Evolutionary conservation across 2,888 invertebrate species (phyloP), one percentile per base, ranked within the genome.

Genomic region (Pteria penguin): DNA sequence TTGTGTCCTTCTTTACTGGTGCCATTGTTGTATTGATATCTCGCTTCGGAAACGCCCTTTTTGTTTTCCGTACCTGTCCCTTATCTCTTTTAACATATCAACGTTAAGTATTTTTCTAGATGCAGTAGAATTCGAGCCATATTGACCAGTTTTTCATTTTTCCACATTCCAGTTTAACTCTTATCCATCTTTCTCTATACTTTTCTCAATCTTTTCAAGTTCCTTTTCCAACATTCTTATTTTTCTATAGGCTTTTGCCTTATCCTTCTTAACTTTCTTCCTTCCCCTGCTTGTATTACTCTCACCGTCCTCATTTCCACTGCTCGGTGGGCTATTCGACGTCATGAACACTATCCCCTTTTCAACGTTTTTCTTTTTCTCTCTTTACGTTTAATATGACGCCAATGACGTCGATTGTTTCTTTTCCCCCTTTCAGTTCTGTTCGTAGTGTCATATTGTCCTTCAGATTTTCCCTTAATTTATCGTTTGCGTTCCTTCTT

Each of bases 1-100:
- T 63, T 0, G 78, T 80, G 27, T 81, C 67, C 29, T 73, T 79
- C 33, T 75, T 82, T 26, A 82, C 82, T 8, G 82, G 68, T 2
- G 72, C 33, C 24, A 79, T 58, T 58, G 75, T 66, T 22, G 76
- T 77, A 31, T 76, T 74, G 29, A 76, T 72, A 68, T 82, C 84
- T 31, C 67, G 61, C 54, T 79, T 70, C 4, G 72, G 32, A 63
- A 76, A 3, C 18, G n/a, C 22, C 22, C n/a, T n/a, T n/a, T n/a
- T n/a, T n/a, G n/a, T n/a, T n/a, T n/a, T n/a, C n/a, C n/a, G n/a
- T n/a, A n/a, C n/a, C n/a, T n/a, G n/a, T n/a, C n/a, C n/a, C n/a
- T n/a, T n/a, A n/a, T n/a, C n/a, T n/a, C n/a, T n/a, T n/a, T n/a
- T n/a, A n/a, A n/a, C n/a, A n/a, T n/a, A n/a, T n/a, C n/a, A n/a